Base-by-base conservation (phyloP, 2,113 vertebrate species). In the Mellivora capensis region DNA sequence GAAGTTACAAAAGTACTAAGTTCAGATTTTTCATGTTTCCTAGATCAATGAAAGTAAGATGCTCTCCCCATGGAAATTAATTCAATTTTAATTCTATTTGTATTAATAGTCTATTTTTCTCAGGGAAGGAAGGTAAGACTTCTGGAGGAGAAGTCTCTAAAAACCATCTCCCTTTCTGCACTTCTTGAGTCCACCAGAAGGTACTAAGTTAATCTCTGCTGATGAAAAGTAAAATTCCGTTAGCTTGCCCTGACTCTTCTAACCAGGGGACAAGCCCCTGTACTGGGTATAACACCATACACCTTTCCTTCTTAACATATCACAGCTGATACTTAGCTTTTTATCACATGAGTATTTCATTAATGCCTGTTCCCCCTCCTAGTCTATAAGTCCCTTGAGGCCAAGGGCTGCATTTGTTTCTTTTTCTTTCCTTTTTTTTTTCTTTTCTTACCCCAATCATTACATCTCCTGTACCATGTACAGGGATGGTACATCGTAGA, bases 21-120 rank as follows among this genome's bases (percentile, higher is more conserved):
- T 96, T 96, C 54, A 89, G 59, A 47, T 90, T 94, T 97, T 97
- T 96, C 39, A 85, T 72, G 52, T 97, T 97, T 94, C 29, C 77
- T 85, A 95, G 64, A 98, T 97, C 98, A 98, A 91, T 94, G 90
- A 72, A 96, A 97, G 79, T 23, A 93, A 96, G 94, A 95, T 71
- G 37, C 25, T 96, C 25, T 96, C 87, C 97, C 95, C 49, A 80
- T 88, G 72, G 95, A 97, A 87, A 97, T 96, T 90, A 97, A 96
- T 96, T 90, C 91, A 77, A 96, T 62, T 94, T 97, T 96, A 97
- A 96, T 96, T 97, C 39, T 96, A 79, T 94, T 94, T 97, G 37
- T 95, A 94, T 95, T 96, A 93, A 91, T 81, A 84, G 76, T 90
- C 84, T 93, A 59, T 82, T 98, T 97, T 97, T 95, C 81, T 96